Evolutionary conservation across 1,140 invertebrate species (phyloP).

Genomic region (Drosophila pseudoobscura): DNA sequence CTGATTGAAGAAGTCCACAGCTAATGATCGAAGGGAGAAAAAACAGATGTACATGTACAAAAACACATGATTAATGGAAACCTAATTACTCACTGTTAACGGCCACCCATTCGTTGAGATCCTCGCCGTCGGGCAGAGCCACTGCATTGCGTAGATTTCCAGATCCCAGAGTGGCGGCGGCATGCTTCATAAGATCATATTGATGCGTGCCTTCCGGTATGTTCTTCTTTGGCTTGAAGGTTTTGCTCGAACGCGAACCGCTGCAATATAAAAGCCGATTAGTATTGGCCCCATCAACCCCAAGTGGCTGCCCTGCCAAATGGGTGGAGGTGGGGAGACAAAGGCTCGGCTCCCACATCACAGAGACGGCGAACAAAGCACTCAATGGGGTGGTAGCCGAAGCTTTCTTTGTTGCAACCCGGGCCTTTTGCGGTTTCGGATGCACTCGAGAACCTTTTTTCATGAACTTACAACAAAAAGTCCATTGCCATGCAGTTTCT

Average conservation of each 20-base stretch:
- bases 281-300: slow-evolving; percentile 36
- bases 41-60: too few relatives aligned
- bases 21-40: slow-evolving; percentile 71
- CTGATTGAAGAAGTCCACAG: slow-evolving; percentile 99
- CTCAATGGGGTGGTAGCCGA: slow-evolving; percentile 8
- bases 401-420: slow-evolving; percentile 55
- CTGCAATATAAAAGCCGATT: slow-evolving; percentile 43
- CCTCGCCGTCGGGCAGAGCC: slow-evolving; percentile 98
- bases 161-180: slow-evolving; percentile 98
- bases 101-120: slow-evolving; percentile 99
- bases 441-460: slow-evolving; percentile 10
- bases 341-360: slow-evolving; percentile 21
- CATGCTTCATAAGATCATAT: slow-evolving; percentile 99
- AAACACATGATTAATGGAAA: too few relatives aligned
- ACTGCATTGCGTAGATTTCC: slow-evolving; percentile 98
- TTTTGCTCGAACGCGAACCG: slow-evolving; percentile 92
- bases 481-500: slow-evolving; percentile 71
- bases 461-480: slow-evolving; percentile 82
- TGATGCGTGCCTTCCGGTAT: slow-evolving; percentile 99
- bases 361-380: slow-evolving; percentile 39
- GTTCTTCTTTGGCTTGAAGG: slow-evolving; percentile 99
- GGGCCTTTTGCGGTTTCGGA: slow-evolving; percentile 14
- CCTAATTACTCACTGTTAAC: slow-evolving; percentile 94
- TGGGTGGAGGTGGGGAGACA: slow-evolving; percentile 26
- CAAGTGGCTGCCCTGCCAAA: slow-evolving; percentile 9